Evolutionary conservation across 2,888 invertebrate genomes (phyloP).

Genomic region (Pyrocoelia pectoralis): DNA sequence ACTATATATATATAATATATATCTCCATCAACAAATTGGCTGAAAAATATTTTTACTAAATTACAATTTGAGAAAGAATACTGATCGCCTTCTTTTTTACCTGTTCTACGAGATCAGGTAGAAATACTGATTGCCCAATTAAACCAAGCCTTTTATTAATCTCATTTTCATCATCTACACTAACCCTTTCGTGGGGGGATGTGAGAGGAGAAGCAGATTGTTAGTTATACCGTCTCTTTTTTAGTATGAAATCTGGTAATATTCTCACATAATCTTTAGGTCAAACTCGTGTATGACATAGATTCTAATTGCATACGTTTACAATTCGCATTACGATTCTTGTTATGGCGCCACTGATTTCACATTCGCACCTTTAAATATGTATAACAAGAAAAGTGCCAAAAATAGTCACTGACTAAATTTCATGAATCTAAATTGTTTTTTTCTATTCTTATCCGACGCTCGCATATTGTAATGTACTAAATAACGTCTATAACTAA

Average conservation of each 20-base stretch:
- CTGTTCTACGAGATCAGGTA: no score
- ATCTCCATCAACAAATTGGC: no score
- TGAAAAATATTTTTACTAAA: no score
- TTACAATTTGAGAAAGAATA: no score
- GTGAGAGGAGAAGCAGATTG: background rate
- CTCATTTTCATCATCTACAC: no score
- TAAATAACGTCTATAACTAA: background rate
- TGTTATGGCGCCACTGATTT: constrained; percentile 16
- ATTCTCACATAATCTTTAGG: constrained; percentile 17
- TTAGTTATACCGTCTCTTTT: background rate
- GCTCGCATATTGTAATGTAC: background rate
- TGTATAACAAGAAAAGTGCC: constrained; percentile 1
- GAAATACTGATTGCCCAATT: no score
- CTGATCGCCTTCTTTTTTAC: no score
- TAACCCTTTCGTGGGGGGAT: background rate
- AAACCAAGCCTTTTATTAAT: no score
- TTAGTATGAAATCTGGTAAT: constrained; percentile 6
- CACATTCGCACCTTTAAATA: constrained; percentile 21
- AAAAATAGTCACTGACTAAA: constrained; percentile 21
- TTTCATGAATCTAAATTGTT: constrained; percentile 15
- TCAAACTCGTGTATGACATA: constrained; percentile 30
- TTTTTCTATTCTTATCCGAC: background rate
- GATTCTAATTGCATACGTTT: constrained; percentile 19
- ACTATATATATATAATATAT: no score
- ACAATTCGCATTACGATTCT: constrained; percentile 24